A percentile compares a stretch with the other conserved stretches of the same genome.
Evolutionary conservation across 2,113 vertebrate species (phyloP).

Genomic region (Oceanites oceanicus): DNA sequence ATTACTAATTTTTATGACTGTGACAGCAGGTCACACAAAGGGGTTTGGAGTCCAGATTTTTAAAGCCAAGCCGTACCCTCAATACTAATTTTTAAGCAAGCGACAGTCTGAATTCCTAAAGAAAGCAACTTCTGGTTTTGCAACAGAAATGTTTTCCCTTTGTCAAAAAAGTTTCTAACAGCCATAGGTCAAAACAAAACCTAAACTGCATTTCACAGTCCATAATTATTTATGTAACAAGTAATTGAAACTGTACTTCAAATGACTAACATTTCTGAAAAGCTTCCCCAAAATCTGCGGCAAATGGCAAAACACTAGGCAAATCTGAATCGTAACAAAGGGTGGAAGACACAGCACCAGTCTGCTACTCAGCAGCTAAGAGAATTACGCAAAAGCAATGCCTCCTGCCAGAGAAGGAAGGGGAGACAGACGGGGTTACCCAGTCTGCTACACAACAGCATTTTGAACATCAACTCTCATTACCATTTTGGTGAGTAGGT

Average conservation of each 20-base stretch:
- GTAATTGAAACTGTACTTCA: background rate
- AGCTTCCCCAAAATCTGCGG: background rate
- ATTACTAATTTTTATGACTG: background rate
- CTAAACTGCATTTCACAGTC: background rate
- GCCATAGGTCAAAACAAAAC: background rate
- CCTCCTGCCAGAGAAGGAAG: background rate
- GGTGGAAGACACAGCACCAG: background rate
- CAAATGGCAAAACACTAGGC: background rate
- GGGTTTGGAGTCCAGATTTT: background rate
- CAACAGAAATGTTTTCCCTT: background rate
- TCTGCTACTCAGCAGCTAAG: background rate
- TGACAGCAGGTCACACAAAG: background rate
- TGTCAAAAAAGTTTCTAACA: background rate
- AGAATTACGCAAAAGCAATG: background rate
- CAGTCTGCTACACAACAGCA: background rate
- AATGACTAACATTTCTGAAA: background rate
- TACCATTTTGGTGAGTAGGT: background rate
- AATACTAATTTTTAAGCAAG: background rate
- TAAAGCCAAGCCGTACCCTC: background rate
- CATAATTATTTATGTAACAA: background rate
- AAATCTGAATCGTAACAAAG: background rate
- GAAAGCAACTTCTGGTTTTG: background rate
- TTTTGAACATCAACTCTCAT: background rate
- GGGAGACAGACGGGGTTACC: background rate
- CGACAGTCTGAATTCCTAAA: background rate